Evolutionary conservation across 2,113 vertebrate species (phyloP), one percentile per base, ranked within the genome.

Genomic region (Megaleporinus macrocephalus): DNA sequence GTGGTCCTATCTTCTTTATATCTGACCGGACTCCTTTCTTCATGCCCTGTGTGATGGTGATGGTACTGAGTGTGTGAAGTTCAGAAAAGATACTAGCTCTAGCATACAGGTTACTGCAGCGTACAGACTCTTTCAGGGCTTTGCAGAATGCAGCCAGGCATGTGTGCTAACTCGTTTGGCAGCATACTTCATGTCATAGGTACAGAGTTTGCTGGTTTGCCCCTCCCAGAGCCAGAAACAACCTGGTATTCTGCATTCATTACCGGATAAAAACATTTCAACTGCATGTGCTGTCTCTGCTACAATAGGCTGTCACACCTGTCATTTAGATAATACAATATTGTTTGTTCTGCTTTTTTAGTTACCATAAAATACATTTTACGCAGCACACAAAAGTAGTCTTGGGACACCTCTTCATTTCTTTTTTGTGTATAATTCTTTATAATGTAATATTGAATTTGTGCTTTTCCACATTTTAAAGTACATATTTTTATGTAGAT

Each of bases 1-100:
- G 90, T 55, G 97, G 96, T 9, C 97, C 97, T 72, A 96, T 94
- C 92, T 98, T 99, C 91, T 95, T 99, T 20, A 93, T 88, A 73
- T 99, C 97, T 36, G 92, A 92, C 89, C 95, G 95, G 10, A 89
- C 90, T 65, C 89, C 89, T 91, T 97, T 99, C 94, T 97, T 99
- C 95, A 97, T 96, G 69, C 96, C 97, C 98, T 98, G 86, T 68
- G 83, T 20, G 74, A 16, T 29, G 41, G 74, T 36, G 14, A 59
- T 77, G 0, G 66, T 81, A 73, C 18, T 70, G 59, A 70, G 55
- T 83, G 47, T 9, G 22, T 70, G 53, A 30, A 13, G 65, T 18
- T 11, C 29, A 57, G 69, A 80, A 22, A 82, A 0, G 27, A n/a
- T 74, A 59, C n/a, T 30, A 68, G 29, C 49, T 49, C 41, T n/a